phyloP scores from a whole-genome alignment of 2,113 vertebrate genomes.

The Sinocyclocheilus grahami region DNA sequence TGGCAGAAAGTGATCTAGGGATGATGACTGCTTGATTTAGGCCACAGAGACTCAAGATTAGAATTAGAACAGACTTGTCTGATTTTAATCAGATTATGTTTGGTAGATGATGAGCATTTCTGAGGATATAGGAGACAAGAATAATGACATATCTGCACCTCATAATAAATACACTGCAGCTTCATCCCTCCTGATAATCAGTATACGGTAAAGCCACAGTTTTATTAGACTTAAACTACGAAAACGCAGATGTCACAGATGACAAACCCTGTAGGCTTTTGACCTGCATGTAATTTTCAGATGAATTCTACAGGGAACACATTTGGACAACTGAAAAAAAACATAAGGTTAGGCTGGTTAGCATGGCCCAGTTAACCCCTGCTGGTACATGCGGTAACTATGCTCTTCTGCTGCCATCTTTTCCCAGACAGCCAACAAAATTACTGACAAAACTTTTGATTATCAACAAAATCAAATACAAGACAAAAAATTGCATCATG shows the following conservation, averaged over 20 bases:
- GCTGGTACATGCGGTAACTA: background rate
- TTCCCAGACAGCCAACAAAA: too few species aligned
- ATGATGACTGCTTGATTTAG: slow-evolving; percentile 46
- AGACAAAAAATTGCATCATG: too few species aligned
- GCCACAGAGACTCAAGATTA: slow-evolving; percentile 38
- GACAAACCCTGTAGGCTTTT: background rate
- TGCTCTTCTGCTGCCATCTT: too few species aligned
- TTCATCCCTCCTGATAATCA: background rate
- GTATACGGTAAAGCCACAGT: background rate
- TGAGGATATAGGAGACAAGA: slow-evolving; percentile 28
- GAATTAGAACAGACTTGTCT: slow-evolving; percentile 15
- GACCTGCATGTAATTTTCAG: slow-evolving; percentile 33
- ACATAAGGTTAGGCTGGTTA: background rate
- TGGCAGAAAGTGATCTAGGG: slow-evolving; percentile 32
- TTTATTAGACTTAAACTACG: background rate
- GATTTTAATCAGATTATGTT: slow-evolving; percentile 41
- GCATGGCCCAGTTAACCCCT: background rate
- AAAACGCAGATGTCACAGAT: slow-evolving; percentile 7
- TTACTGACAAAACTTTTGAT: too few species aligned
- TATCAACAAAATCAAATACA: too few species aligned
- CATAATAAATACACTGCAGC: background rate
- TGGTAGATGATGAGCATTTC: slow-evolving; percentile 26
- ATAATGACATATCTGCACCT: slow-evolving; percentile 9
- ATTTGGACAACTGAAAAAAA: background rate
- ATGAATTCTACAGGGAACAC: slow-evolving; percentile 30